Evolutionary conservation across 2,888 invertebrate species (phyloP).

Genomic region (Lissonota sp.): DNA sequence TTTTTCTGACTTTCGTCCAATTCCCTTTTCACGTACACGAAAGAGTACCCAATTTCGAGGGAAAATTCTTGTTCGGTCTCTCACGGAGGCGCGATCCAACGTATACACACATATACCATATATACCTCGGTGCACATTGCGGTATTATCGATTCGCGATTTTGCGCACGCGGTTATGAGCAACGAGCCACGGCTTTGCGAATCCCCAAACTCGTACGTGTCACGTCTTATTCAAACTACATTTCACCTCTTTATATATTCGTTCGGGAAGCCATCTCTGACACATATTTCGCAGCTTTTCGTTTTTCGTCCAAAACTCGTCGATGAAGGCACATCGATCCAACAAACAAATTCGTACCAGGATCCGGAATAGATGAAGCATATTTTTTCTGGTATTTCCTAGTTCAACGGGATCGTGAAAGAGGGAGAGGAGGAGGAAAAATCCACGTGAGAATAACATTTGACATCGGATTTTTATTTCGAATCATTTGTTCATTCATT

Average conservation of each 20-base stretch:
- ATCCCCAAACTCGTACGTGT: constrained; percentile 12
- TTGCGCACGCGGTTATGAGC: constrained; percentile 24
- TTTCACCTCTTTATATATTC: constrained; percentile 1
- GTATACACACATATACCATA: background rate
- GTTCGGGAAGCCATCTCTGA: background rate
- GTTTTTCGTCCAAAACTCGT: background rate
- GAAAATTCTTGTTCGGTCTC: constrained; percentile 26
- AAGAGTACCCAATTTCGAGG: constrained; percentile 36
- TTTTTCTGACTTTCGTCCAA: constrained; percentile 6
- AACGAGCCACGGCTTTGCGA: constrained; percentile 35
- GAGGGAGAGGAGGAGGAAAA: constrained; percentile 16
- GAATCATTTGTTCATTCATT: background rate
- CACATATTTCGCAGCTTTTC: background rate
- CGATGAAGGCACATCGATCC: constrained; percentile 8
- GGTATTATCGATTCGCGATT: constrained; percentile 56
- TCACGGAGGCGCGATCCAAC: constrained; percentile 1
- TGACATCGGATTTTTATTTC: background rate
- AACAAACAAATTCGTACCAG: no score
- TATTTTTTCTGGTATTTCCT: no score
- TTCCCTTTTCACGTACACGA: constrained; percentile 44
- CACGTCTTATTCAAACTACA: constrained; percentile 34
- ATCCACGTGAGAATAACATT: constrained; percentile 17
- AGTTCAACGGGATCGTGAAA: background rate
- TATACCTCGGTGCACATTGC: constrained; percentile 9
- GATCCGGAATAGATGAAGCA: no score